A percentile compares a stretch with the other conserved stretches of the same genome.
Evolutionary conservation across 2,888 invertebrate species (phyloP).

Genomic region (Tetanocera ferruginea): DNA sequence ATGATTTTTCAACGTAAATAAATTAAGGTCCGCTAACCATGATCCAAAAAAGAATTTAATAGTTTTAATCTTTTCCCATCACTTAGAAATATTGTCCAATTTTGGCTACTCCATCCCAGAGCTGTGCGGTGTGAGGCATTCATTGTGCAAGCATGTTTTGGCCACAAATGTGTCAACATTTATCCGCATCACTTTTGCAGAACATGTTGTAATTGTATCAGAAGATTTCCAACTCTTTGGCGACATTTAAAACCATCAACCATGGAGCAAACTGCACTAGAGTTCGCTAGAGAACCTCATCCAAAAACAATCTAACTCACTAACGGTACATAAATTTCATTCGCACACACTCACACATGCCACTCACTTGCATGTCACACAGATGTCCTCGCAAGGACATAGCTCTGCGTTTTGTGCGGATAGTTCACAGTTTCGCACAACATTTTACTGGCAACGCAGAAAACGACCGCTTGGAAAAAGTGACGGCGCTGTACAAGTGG

Average conservation of each 20-base stretch:
- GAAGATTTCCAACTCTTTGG: slow-evolving; percentile 59
- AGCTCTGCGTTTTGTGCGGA: slow-evolving; percentile 30
- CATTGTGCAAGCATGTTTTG: slow-evolving; percentile 4
- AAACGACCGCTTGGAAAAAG: background rate
- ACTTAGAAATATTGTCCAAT: background rate
- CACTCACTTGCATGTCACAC: slow-evolving; percentile 36
- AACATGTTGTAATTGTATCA: slow-evolving; percentile 62
- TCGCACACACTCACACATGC: slow-evolving; percentile 45
- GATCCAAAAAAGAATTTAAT: background rate
- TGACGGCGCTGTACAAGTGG: background rate
- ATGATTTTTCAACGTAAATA: too few relatives aligned
- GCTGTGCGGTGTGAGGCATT: background rate
- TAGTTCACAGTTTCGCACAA: slow-evolving; percentile 13
- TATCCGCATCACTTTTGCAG: slow-evolving; percentile 58
- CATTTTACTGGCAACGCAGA: background rate
- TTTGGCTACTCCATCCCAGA: background rate
- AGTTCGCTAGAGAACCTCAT: slow-evolving; percentile 41
- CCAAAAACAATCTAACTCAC: slow-evolving; percentile 59
- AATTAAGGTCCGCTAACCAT: background rate
- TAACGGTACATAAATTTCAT: slow-evolving; percentile 60
- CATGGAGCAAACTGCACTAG: slow-evolving; percentile 42
- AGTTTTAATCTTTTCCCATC: background rate
- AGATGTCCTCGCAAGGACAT: slow-evolving; percentile 44
- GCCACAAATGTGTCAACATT: slow-evolving; percentile 59
- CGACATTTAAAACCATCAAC: slow-evolving; percentile 66